phyloP scores from a whole-genome alignment of 2,797 vertebrate species.

The Parambassis ranga region DNA sequence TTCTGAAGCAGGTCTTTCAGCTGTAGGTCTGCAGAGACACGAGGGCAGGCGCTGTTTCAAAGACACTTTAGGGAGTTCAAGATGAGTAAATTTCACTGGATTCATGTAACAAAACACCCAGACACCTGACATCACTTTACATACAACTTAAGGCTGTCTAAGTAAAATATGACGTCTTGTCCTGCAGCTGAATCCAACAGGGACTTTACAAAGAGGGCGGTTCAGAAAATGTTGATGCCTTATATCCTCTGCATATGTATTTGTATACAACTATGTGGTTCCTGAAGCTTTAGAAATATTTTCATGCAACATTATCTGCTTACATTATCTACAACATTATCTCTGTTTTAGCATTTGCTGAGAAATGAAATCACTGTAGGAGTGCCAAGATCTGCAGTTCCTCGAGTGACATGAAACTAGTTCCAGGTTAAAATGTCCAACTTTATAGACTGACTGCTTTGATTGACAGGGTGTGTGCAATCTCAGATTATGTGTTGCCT shows the following conservation, averaged over 20 bases:
- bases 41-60: conserved; percentile 36
- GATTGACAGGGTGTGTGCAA: no score
- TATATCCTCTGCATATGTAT: not conserved
- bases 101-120: conserved; percentile 10
- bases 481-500: no score
- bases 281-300: not conserved
- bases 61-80: conserved; percentile 19
- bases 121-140: conserved; percentile 19
- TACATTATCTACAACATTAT: no score
- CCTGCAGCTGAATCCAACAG: not conserved
- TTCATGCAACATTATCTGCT: not conserved
- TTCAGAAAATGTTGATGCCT: not conserved
- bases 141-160: not conserved
- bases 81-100: conserved; percentile 27
- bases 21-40: conserved; percentile 38
- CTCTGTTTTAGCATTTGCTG: not conserved
- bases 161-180: not conserved
- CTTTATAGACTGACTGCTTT: no score
- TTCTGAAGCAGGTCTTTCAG: conserved; percentile 45
- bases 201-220: not conserved
- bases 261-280: not conserved
- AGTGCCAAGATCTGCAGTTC: no score
- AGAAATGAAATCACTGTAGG: no score
- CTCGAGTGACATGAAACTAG: no score
- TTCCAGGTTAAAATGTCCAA: no score